These are phyloP conservation scores for Shinisaurus crocodilurus DNA, from an alignment of 2,113 vertebrate genomes.

Conservation along the genomic window DNA sequence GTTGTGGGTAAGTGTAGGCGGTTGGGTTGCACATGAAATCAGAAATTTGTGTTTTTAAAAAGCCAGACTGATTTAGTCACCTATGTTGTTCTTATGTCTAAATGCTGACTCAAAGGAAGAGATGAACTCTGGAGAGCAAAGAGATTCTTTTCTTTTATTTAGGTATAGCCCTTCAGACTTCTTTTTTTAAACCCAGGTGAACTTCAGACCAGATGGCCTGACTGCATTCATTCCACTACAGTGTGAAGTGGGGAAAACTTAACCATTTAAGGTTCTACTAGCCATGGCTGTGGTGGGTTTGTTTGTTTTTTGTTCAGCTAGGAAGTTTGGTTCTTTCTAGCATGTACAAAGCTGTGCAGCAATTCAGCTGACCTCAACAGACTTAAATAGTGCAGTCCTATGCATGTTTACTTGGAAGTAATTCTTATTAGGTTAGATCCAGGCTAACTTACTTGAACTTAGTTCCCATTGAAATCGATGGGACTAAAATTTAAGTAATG, in stretches of 20 bases:
- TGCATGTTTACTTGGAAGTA: neutral
- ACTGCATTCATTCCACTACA: neutral
- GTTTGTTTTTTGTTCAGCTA: neutral
- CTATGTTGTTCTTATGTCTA: conserved; percentile 12
- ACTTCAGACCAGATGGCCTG: neutral
- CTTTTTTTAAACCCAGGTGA: neutral
- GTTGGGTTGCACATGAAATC: neutral
- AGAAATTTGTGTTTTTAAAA: conserved; percentile 17
- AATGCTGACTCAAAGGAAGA: conserved; percentile 22
- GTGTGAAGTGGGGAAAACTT: neutral
- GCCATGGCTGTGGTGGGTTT: neutral
- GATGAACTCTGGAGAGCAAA: neutral
- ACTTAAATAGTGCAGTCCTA: neutral
- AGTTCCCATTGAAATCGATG: neutral
- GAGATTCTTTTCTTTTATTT: neutral
- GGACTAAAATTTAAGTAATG: neutral
- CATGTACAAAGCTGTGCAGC: neutral
- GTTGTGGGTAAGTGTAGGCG: conserved; percentile 46
- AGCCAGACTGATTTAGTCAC: conserved; percentile 23
- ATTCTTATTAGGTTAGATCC: neutral
- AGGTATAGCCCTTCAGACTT: neutral
- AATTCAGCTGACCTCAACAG: neutral
- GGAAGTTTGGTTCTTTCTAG: neutral
- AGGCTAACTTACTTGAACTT: neutral
- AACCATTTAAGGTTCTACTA: neutral